A percentile compares a stretch with the other conserved stretches of the same genome.
Evolutionary conservation across 1,140 invertebrate genomes (phyloP).

Genomic region (Drosophila malerkotliana): DNA sequence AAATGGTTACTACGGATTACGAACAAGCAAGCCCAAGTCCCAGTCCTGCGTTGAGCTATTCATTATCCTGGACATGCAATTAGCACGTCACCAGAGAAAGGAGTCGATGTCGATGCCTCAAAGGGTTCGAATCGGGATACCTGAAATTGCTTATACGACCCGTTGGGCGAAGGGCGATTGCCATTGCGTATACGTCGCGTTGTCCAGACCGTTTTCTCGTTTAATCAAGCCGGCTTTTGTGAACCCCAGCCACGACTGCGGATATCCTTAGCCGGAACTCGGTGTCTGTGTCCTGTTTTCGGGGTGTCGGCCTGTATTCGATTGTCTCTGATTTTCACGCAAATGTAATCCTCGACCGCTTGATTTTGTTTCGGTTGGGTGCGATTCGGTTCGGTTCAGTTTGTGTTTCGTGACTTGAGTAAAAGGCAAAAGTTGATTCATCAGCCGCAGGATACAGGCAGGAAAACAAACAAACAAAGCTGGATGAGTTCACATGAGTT

Average conservation of each 20-base stretch:
- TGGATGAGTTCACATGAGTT: constrained; percentile 35
- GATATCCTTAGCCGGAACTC: constrained; percentile 36
- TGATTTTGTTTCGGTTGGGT: constrained; percentile 34
- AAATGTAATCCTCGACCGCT: constrained; percentile 69
- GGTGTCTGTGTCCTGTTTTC: constrained; percentile 33
- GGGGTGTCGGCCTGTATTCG: constrained; percentile 39
- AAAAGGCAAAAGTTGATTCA: constrained; percentile 79
- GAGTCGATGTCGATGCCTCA: constrained; percentile 24
- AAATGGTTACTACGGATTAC: constrained; percentile 42
- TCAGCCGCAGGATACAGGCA: constrained; percentile 72
- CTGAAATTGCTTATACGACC: constrained; percentile 55
- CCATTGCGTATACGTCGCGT: constrained; percentile 9
- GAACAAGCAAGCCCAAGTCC: background rate
- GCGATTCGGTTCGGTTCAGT: constrained; percentile 52
- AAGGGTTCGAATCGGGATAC: constrained; percentile 33
- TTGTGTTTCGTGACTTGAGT: constrained; percentile 82
- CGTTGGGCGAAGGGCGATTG: constrained; percentile 32
- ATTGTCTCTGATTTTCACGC: constrained; percentile 76
- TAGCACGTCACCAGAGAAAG: constrained; percentile 50
- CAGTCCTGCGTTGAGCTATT: constrained; percentile 34
- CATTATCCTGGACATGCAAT: constrained; percentile 71
- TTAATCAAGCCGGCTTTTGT: constrained; percentile 65
- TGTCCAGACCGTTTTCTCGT: constrained; percentile 28
- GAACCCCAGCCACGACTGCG: background rate
- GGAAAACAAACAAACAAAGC: constrained; percentile 38